phyloP scores from a whole-genome alignment of 2,888 invertebrate genomes.

The Protodeltote pygarga region DNA sequence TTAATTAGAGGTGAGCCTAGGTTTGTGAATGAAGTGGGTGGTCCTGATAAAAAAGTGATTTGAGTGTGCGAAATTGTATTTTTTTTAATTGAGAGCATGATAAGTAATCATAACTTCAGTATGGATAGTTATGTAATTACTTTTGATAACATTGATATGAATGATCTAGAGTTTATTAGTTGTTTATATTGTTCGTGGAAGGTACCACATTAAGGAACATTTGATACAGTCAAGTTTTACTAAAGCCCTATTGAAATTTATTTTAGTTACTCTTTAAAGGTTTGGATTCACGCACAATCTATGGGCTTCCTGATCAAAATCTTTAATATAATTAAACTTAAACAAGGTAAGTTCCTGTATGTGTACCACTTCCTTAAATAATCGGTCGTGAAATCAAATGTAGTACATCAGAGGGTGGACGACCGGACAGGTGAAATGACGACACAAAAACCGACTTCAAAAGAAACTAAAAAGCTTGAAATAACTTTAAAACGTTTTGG shows the following conservation, averaged over 20 bases:
- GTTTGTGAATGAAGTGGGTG: constrained; percentile 35
- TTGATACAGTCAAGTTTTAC: no score
- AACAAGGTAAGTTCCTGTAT: constrained; percentile 47
- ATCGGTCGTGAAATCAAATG: constrained; percentile 70
- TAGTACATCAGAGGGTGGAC: constrained; percentile 37
- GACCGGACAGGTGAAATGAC: constrained; percentile 50
- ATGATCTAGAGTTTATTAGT: no score
- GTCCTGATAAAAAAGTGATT: constrained; percentile 30
- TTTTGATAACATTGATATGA: no score
- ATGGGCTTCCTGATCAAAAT: constrained; percentile 31
- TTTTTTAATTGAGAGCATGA: background rate
- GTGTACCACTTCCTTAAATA: constrained; percentile 50
- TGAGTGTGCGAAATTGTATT: constrained; percentile 23
- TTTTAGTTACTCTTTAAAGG: no score
- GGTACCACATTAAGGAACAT: no score
- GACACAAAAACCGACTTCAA: no score
- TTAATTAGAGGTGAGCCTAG: constrained; percentile 27
- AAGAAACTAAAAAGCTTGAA: no score
- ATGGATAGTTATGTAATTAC: background rate
- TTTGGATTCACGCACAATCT: constrained; percentile 14
- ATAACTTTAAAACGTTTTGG: no score
- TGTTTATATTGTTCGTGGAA: no score
- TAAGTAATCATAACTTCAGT: no score
- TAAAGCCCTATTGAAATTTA: no score
- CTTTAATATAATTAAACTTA: constrained; percentile 34